Evolutionary conservation across 2,113 vertebrate genomes (phyloP).

Genomic region (Ageneiosus marmoratus): DNA sequence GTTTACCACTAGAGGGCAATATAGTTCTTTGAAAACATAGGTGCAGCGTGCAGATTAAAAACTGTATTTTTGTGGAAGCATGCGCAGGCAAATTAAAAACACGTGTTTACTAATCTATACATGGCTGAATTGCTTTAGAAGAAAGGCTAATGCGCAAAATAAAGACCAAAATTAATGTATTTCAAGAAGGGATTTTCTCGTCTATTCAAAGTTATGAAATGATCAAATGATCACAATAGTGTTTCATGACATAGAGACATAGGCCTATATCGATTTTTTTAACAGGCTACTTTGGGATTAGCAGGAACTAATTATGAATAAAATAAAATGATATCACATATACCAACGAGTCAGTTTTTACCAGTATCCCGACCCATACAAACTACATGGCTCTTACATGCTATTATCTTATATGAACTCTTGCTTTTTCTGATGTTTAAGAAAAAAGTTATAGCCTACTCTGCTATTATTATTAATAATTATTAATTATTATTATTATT

Average conservation of each 20-base stretch:
- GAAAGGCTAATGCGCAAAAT: not conserved
- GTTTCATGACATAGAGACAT: too few species aligned
- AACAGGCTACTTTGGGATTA: not conserved
- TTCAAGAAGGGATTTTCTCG: not conserved
- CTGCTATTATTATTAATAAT: not conserved
- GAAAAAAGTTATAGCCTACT: not conserved
- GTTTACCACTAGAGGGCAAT: conserved; percentile 51
- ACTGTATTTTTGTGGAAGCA: not conserved
- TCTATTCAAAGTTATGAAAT: not conserved
- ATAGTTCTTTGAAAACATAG: conserved; percentile 31
- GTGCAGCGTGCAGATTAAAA: not conserved
- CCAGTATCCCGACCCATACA: not conserved
- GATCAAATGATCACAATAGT: too few species aligned
- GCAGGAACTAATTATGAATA: not conserved
- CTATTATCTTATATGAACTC: too few species aligned
- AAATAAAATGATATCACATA: conserved; percentile 2
- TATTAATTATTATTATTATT: too few species aligned
- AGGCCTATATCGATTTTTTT: not conserved
- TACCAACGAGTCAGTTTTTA: not conserved
- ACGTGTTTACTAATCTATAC: not conserved
- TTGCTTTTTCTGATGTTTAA: not conserved
- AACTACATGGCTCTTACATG: not conserved
- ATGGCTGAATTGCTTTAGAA: not conserved
- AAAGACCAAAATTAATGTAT: not conserved
- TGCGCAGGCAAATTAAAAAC: not conserved